Percentiles rank a stretch among this genome's conserved stretches.
These are phyloP conservation scores for Cheilosia soror DNA, from an alignment of 2,888 invertebrate genomes.

Conservation along the genomic window DNA sequence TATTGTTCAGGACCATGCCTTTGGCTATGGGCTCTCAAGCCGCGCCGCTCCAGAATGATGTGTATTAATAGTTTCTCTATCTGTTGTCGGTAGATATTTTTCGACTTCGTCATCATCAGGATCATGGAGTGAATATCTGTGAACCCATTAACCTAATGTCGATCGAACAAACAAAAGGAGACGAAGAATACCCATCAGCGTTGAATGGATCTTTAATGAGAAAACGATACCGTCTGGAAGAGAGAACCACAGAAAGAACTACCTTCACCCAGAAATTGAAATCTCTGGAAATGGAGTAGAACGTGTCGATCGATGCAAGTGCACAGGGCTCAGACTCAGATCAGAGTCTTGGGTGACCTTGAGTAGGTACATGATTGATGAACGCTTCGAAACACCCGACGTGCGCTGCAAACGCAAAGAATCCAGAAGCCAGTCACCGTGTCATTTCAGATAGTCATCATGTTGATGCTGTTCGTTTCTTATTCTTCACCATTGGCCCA, in stretches of 20 bases:
- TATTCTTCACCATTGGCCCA: slow-evolving; percentile 1
- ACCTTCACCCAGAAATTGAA: slow-evolving; percentile 71
- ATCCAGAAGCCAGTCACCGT: slow-evolving; percentile 60
- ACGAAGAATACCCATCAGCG: slow-evolving; percentile 22
- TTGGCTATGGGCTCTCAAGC: not conserved
- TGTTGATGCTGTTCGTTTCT: slow-evolving; percentile 11
- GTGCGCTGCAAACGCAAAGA: slow-evolving; percentile 54
- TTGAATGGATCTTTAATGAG: slow-evolving; percentile 32
- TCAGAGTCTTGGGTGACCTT: slow-evolving; percentile 51
- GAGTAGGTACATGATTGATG: slow-evolving; percentile 68
- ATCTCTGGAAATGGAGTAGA: slow-evolving; percentile 38
- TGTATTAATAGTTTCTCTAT: slow-evolving; percentile 36
- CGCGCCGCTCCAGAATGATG: slow-evolving; percentile 4
- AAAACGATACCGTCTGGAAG: slow-evolving; percentile 50
- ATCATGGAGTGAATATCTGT: slow-evolving; percentile 51
- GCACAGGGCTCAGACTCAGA: not conserved
- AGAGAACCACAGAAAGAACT: slow-evolving; percentile 52
- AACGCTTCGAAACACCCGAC: slow-evolving; percentile 35
- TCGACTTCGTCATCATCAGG: slow-evolving; percentile 49
- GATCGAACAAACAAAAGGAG: slow-evolving; percentile 64
- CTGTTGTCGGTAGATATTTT: slow-evolving; percentile 25
- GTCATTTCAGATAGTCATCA: slow-evolving; percentile 66
- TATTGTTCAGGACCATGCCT: slow-evolving; percentile 17
- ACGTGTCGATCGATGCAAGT: slow-evolving; percentile 29
- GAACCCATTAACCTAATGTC: slow-evolving; percentile 74